A percentile compares a stretch with the other conserved stretches of the same genome.
These are phyloP conservation scores for Gadopsis bispinosus DNA, from an alignment of 2,797 vertebrate genomes.

Conservation along the genomic window DNA sequence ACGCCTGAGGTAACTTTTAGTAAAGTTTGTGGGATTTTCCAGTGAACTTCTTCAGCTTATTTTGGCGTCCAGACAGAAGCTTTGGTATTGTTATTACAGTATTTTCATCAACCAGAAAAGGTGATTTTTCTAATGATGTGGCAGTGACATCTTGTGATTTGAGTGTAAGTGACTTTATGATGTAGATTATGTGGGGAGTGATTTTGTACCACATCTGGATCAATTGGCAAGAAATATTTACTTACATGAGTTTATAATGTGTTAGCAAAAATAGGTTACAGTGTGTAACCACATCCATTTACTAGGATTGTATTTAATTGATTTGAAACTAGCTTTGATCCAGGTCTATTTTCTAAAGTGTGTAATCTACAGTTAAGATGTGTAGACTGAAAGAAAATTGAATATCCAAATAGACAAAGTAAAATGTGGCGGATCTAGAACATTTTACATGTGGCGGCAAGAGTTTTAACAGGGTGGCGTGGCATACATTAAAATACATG, in stretches of 20 bases:
- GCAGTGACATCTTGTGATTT: conserved; percentile 49
- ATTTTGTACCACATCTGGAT: conserved; percentile 40
- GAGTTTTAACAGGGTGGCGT: neutral
- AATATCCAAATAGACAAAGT: neutral
- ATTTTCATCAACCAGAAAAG: conserved; percentile 57
- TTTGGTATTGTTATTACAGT: conserved; percentile 61
- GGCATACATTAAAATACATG: neutral
- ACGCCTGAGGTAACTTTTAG: conserved; percentile 16
- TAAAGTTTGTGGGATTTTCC: conserved; percentile 41
- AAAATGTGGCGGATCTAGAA: neutral
- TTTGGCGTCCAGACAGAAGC: conserved; percentile 42
- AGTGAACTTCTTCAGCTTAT: conserved; percentile 17
- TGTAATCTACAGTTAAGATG: neutral
- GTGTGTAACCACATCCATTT: conserved; percentile 9
- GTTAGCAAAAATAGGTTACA: neutral
- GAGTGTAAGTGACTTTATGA: conserved; percentile 61
- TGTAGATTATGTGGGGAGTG: conserved; percentile 25
- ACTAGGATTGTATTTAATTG: conserved; percentile 19
- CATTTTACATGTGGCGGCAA: neutral
- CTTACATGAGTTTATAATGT: neutral
- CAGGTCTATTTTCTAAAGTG: conserved; percentile 21
- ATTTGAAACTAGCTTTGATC: conserved; percentile 18
- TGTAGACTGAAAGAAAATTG: neutral
- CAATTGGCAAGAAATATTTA: conserved; percentile 19
- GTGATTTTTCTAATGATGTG: conserved; percentile 66